These are phyloP conservation scores for Teinopalpus imperialis DNA, from an alignment of 2,888 invertebrate species.

Conservation along the genomic window DNA sequence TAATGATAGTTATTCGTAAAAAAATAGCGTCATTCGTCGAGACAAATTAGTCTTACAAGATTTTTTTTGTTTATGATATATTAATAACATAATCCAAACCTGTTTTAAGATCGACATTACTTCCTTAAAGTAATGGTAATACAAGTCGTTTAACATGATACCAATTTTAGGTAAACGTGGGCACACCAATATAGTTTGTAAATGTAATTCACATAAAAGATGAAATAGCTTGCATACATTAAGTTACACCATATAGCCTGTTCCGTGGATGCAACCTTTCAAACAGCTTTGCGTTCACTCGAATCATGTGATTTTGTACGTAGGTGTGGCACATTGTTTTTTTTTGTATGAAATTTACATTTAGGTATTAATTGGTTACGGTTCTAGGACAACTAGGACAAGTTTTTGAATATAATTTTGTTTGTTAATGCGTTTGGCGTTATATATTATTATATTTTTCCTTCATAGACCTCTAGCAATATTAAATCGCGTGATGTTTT, in stretches of 20 bases:
- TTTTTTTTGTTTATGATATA: constrained; percentile 8
- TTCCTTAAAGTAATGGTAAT: constrained; percentile 16
- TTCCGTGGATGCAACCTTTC: constrained; percentile 41
- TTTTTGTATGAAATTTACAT: constrained; percentile 6
- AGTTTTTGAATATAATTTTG: too few relatives aligned
- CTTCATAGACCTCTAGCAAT: too few relatives aligned
- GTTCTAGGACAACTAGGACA: too few relatives aligned
- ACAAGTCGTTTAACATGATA: constrained; percentile 2
- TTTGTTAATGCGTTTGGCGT: too few relatives aligned
- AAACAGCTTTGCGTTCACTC: constrained; percentile 37
- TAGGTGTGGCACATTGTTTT: constrained; percentile 20
- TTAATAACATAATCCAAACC: constrained; percentile 18
- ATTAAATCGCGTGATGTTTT: too few relatives aligned
- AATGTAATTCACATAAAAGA: not conserved
- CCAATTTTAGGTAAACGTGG: constrained; percentile 3
- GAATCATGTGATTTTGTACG: constrained; percentile 29
- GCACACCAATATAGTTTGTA: constrained; percentile 7
- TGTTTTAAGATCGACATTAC: constrained; percentile 16
- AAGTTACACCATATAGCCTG: constrained; percentile 19
- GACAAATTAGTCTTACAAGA: constrained; percentile 1
- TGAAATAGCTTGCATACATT: constrained; percentile 6
- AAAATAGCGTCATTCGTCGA: too few relatives aligned
- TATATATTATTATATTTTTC: too few relatives aligned
- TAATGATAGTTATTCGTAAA: too few relatives aligned
- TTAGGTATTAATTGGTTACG: constrained; percentile 7